phyloP scores from a whole-genome alignment of 2,113 vertebrate genomes.

The Petroica traversi region DNA sequence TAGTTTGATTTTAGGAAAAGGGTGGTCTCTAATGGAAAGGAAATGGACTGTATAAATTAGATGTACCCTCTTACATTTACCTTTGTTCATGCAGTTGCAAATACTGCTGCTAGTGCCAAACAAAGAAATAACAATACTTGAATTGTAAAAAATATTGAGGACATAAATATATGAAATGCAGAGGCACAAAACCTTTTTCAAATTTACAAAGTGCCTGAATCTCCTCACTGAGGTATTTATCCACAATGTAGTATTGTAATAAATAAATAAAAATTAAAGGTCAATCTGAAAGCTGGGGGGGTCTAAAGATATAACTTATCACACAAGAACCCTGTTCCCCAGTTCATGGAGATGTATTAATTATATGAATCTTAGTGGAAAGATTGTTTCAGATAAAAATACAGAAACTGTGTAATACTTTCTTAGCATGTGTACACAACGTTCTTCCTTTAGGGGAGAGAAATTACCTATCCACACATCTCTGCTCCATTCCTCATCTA shows the following conservation, averaged over 20 bases:
- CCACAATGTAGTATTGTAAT: not conserved
- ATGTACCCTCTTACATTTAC: not conserved
- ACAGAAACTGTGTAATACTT: not conserved
- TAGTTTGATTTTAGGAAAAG: slow-evolving; percentile 38
- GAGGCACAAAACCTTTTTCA: not conserved
- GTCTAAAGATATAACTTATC: not conserved
- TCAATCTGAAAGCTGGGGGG: not conserved
- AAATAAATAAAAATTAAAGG: not conserved
- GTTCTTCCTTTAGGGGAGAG: not conserved
- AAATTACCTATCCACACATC: not conserved
- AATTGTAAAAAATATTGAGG: not conserved
- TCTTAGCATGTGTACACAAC: not conserved
- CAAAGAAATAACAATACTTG: not conserved
- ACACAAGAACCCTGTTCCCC: not conserved
- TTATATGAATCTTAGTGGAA: not conserved
- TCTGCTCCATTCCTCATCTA: not conserved
- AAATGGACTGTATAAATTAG: slow-evolving; percentile 17
- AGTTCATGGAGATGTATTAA: not conserved
- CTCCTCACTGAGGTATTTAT: not conserved
- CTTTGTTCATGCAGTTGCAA: not conserved
- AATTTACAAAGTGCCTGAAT: not conserved
- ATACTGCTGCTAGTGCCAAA: not conserved
- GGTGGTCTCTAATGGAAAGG: slow-evolving; percentile 1
- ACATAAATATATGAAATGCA: not conserved
- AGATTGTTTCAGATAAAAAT: not conserved